phyloP scores from a whole-genome alignment of 1,140 invertebrate genomes.

The Drosophila mauritiana region DNA sequence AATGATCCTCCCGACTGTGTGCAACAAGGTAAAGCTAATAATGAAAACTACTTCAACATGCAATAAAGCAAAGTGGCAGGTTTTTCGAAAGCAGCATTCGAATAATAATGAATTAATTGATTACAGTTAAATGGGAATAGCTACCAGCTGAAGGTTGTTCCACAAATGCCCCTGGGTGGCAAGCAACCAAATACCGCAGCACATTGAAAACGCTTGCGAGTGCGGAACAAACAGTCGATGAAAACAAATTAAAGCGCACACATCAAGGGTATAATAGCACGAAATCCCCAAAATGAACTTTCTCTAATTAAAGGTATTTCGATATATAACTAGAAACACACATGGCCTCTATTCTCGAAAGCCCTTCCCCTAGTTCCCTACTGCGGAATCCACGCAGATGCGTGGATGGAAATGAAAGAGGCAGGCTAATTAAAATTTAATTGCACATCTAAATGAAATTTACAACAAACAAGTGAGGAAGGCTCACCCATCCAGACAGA shows the following conservation, averaged over 20 bases:
- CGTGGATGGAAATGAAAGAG: conserved; percentile 47
- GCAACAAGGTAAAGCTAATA: conserved; percentile 72
- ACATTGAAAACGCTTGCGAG: conserved; percentile 31
- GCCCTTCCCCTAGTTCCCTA: not conserved
- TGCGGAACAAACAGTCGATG: conserved; percentile 13
- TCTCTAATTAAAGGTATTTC: conserved; percentile 63
- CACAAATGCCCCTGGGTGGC: not conserved
- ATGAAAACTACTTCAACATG: conserved; percentile 78
- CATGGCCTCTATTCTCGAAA: conserved; percentile 25
- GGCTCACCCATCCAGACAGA: conserved; percentile 12
- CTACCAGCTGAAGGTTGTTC: conserved; percentile 6
- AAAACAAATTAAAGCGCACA: conserved; percentile 42
- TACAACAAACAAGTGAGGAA: conserved; percentile 65
- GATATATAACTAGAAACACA: conserved; percentile 40
- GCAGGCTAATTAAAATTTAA: conserved; percentile 79
- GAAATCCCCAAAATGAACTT: conserved; percentile 44
- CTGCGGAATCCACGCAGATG: not conserved
- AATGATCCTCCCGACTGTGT: conserved; percentile 17
- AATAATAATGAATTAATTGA: conserved; percentile 82
- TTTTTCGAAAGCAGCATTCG: conserved; percentile 69
- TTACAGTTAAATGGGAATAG: conserved; percentile 72
- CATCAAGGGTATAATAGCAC: conserved; percentile 52
- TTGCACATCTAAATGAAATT: conserved; percentile 78
- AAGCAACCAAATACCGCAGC: conserved; percentile 36
- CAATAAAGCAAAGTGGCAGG: conserved; percentile 79